A percentile compares a stretch with the other conserved stretches of the same genome.
Evolutionary conservation across 2,113 vertebrate species (phyloP).

Genomic region (Hystrix cristata): DNA sequence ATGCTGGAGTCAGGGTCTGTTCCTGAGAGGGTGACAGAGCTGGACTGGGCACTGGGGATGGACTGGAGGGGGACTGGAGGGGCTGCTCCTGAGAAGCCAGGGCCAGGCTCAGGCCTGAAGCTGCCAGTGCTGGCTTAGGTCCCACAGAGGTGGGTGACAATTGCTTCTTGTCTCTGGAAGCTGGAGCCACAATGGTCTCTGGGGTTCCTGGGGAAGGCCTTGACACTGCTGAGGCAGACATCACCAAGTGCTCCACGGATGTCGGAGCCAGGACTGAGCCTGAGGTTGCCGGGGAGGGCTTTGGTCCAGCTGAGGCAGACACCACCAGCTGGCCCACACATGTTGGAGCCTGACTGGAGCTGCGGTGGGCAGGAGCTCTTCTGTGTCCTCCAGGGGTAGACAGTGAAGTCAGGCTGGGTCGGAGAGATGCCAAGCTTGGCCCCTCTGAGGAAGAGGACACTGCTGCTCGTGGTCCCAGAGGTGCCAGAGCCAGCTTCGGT

Average conservation of each 20-base stretch:
- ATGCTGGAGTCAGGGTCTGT: background rate
- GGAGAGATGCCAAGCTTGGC: slow-evolving; percentile 39
- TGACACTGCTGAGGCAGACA: slow-evolving; percentile 13
- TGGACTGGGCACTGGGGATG: slow-evolving; percentile 56
- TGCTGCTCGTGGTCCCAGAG: slow-evolving; percentile 34
- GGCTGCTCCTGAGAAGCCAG: slow-evolving; percentile 66
- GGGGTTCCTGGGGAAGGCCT: slow-evolving; percentile 36
- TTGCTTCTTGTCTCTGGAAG: slow-evolving; percentile 67
- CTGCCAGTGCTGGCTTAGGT: slow-evolving; percentile 65
- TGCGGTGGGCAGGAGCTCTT: background rate
- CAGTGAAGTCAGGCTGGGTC: slow-evolving; percentile 49
- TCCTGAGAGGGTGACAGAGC: slow-evolving; percentile 70
- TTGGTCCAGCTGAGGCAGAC: slow-evolving; percentile 32
- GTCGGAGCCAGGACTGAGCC: slow-evolving; percentile 44
- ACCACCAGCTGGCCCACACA: slow-evolving; percentile 65
- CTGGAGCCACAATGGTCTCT: slow-evolving; percentile 26
- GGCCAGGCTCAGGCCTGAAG: slow-evolving; percentile 63
- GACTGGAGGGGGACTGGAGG: background rate
- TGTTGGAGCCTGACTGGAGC: slow-evolving; percentile 50
- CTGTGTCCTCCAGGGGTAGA: slow-evolving; percentile 61
- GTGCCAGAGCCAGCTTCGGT: slow-evolving; percentile 64
- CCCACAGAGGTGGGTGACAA: slow-evolving; percentile 63
- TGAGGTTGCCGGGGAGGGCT: slow-evolving; percentile 41
- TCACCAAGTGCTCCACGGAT: slow-evolving; percentile 63
- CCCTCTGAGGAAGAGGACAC: slow-evolving; percentile 53